Percentiles rank a stretch among this genome's conserved stretches.
phyloP scores from a whole-genome alignment of 1,140 invertebrate species.

The Lasioglossum albipes region DNA sequence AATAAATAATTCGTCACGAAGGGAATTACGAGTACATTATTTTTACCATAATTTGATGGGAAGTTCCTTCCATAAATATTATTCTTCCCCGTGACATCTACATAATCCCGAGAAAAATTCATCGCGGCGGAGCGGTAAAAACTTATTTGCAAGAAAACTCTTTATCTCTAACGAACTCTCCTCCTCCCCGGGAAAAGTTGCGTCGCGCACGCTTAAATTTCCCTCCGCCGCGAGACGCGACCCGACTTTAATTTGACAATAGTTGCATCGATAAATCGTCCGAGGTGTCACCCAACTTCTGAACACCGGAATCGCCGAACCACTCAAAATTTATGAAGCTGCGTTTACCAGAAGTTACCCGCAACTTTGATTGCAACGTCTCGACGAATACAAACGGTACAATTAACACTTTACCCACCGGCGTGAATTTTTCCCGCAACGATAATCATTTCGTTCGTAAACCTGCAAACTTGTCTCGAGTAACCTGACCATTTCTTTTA shows the following conservation, averaged over 20 bases:
- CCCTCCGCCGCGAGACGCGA: constrained; percentile 4
- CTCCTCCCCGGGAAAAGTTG: constrained; percentile 47
- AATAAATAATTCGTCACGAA: constrained; percentile 5
- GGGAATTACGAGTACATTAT: constrained; percentile 33
- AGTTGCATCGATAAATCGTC: background rate
- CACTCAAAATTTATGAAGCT: background rate
- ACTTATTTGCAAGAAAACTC: constrained; percentile 53
- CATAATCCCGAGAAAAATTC: constrained; percentile 60
- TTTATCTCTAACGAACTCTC: constrained; percentile 62
- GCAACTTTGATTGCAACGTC: background rate
- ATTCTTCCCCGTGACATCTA: constrained; percentile 38
- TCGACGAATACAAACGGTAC: background rate
- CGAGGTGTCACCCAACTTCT: background rate
- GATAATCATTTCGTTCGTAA: no score
- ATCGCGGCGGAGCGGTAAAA: constrained; percentile 47
- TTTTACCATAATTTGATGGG: constrained; percentile 50
- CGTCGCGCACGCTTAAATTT: constrained; percentile 43
- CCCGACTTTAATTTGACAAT: constrained; percentile 38
- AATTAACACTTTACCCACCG: no score
- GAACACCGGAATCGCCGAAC: background rate
- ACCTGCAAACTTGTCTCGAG: no score
- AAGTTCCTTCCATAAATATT: constrained; percentile 48
- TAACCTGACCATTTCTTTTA: no score
- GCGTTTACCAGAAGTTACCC: background rate
- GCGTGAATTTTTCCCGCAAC: no score